phyloP scores from a whole-genome alignment of 64 coral and sea anemone species.

The Porites lutea region DNA sequence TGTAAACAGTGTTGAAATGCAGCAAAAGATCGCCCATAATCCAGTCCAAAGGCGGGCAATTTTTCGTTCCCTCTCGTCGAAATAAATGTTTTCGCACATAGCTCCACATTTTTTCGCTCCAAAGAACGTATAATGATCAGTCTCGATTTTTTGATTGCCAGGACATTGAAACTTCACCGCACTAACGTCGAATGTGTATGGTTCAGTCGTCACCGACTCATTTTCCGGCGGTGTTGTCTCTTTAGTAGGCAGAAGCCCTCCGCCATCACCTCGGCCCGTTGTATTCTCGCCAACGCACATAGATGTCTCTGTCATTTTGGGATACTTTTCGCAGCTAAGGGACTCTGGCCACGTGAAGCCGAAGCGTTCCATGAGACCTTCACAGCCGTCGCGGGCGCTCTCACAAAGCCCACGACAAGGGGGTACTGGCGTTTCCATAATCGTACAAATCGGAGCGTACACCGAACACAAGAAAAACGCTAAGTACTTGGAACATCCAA shows the following conservation, averaged over 20 bases:
- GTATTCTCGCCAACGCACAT: slow-evolving; percentile 85
- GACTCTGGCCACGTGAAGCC: slow-evolving; percentile 90
- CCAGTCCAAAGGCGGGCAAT: slow-evolving; percentile 96
- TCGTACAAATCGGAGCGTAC: slow-evolving; percentile 89
- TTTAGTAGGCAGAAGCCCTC: neutral
- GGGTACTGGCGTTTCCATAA: slow-evolving; percentile 74
- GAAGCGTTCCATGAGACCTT: slow-evolving; percentile 75
- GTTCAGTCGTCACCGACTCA: neutral
- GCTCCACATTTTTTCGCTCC: slow-evolving; percentile 86
- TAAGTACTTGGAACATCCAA: slow-evolving; percentile 83
- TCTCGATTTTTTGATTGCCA: slow-evolving; percentile 66
- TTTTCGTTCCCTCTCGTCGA: slow-evolving; percentile 75
- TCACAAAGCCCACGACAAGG: slow-evolving; percentile 85
- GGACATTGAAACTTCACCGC: slow-evolving; percentile 81
- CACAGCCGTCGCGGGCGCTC: slow-evolving; percentile 74
- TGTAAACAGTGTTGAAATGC: slow-evolving; percentile 90
- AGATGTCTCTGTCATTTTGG: slow-evolving; percentile 56
- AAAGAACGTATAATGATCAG: slow-evolving; percentile 90
- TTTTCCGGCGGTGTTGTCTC: neutral
- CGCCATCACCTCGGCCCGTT: slow-evolving; percentile 1
- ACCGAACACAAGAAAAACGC: slow-evolving; percentile 92
- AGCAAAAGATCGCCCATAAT: slow-evolving; percentile 86
- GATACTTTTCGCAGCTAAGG: slow-evolving; percentile 80
- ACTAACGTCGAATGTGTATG: slow-evolving; percentile 48
- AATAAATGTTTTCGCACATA: slow-evolving; percentile 95